These are phyloP conservation scores for Astyanax mexicanus DNA, from an alignment of 2,797 vertebrate species.

Conservation along the genomic window DNA sequence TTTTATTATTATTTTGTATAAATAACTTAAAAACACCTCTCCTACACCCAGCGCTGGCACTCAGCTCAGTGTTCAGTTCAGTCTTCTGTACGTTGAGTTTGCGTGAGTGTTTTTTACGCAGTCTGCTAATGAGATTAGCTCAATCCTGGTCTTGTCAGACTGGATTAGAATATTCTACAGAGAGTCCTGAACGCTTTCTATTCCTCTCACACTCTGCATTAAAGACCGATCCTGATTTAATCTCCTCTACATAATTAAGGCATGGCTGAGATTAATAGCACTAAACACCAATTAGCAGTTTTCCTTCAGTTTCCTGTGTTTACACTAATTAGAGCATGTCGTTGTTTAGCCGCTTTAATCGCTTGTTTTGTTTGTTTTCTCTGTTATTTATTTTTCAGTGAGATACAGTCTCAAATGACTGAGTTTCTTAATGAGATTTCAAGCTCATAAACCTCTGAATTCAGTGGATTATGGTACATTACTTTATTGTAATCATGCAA, in stretches of 20 bases:
- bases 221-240: conserved; percentile 69
- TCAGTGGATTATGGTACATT: background rate
- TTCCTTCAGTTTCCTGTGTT: conserved; percentile 49
- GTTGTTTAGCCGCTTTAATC: conserved; percentile 42
- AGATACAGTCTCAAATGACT: background rate
- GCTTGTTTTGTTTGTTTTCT: conserved; percentile 49
- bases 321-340: conserved; percentile 53
- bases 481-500: background rate
- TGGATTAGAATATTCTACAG: conserved; percentile 77
- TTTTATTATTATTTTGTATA: no score
- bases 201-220: conserved; percentile 60
- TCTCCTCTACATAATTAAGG: conserved; percentile 67
- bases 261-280: conserved; percentile 62
- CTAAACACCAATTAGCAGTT: conserved; percentile 59
- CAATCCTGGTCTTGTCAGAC: conserved; percentile 76
- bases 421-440: conserved; percentile 2
- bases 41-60: no score
- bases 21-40: no score
- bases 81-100: conserved; percentile 25
- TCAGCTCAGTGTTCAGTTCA: no score
- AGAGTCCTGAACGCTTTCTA: conserved; percentile 62
- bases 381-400: background rate
- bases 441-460: background rate
- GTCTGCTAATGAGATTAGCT: conserved; percentile 80
- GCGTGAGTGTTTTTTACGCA: conserved; percentile 70